phyloP scores from a whole-genome alignment of 1,140 invertebrate species.

The Ladona fulva region DNA sequence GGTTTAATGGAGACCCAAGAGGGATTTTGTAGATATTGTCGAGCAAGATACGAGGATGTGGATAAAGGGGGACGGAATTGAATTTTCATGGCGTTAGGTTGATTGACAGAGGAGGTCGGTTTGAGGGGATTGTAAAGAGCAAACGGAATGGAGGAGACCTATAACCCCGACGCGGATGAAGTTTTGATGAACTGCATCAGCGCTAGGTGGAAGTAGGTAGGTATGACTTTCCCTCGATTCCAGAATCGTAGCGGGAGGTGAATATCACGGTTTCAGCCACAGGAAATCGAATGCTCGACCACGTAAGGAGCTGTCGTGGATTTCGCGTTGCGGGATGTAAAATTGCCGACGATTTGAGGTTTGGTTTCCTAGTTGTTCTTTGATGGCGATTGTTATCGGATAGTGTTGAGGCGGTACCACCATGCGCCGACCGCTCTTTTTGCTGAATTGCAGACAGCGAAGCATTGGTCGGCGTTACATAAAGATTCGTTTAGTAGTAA shows the following conservation, averaged over 20 bases:
- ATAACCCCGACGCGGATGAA: background rate
- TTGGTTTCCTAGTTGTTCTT: too few species aligned
- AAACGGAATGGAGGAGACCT: background rate
- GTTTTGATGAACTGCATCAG: background rate
- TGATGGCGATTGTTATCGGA: too few species aligned
- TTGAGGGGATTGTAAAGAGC: background rate
- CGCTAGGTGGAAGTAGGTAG: background rate
- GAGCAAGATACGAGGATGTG: background rate
- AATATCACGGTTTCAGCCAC: background rate
- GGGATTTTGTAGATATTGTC: background rate
- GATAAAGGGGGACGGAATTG: background rate
- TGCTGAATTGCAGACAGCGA: too few species aligned
- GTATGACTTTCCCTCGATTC: background rate
- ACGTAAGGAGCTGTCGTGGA: background rate
- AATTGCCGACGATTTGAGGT: too few species aligned
- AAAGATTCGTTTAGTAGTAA: too few species aligned
- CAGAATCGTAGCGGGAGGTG: background rate
- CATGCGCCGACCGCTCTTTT: too few species aligned
- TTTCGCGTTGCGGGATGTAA: too few species aligned
- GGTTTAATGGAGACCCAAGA: too few species aligned
- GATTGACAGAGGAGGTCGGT: background rate
- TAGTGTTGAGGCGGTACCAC: too few species aligned
- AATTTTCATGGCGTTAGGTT: conserved; percentile 6
- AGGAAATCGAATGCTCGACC: background rate
- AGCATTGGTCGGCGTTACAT: too few species aligned